A percentile compares a stretch with the other conserved stretches of the same genome.
Conservation (phyloP, 53 echinoderm and acorn worm genomes). For the Stichopus horrens region DNA sequence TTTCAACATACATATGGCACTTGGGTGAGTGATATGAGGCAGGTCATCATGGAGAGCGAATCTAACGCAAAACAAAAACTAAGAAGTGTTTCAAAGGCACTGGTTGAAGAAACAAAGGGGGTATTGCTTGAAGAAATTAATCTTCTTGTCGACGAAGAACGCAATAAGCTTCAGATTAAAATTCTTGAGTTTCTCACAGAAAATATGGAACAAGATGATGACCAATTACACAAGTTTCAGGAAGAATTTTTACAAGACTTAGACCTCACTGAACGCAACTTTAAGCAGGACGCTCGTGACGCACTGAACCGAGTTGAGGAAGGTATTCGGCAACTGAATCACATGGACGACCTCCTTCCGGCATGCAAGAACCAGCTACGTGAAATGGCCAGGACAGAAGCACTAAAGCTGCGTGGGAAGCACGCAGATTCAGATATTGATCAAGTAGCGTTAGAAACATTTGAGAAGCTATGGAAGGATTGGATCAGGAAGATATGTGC, state of each 20-base stretch:
- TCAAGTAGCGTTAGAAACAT: background rate
- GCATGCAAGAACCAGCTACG: constrained; percentile 34
- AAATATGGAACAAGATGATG: constrained; percentile 27
- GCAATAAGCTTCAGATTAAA: background rate
- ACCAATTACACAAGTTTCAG: constrained; percentile 34
- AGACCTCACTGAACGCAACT: constrained; percentile 12
- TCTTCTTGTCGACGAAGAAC: background rate
- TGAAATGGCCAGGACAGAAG: constrained; percentile 21
- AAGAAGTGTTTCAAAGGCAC: background rate
- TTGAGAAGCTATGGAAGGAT: constrained; percentile 21
- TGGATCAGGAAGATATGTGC: constrained; percentile 32
- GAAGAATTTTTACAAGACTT: constrained; percentile 36
- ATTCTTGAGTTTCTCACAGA: constrained; percentile 1
- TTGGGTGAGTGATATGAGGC: constrained; percentile 44
- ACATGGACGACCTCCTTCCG: constrained; percentile 36
- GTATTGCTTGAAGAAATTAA: background rate
- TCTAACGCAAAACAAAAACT: constrained; percentile 16
- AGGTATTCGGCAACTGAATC: constrained; percentile 4
- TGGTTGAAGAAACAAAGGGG: background rate
- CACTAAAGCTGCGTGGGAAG: background rate
- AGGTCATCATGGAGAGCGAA: constrained; percentile 34
- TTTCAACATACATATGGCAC: constrained; percentile 37
- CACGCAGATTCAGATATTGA: background rate
- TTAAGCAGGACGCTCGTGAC: constrained; percentile 31
- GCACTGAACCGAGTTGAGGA: constrained; percentile 17